Evolutionary conservation across 2,113 vertebrate species (phyloP).

Genomic region (Mastomys natalensis): DNA sequence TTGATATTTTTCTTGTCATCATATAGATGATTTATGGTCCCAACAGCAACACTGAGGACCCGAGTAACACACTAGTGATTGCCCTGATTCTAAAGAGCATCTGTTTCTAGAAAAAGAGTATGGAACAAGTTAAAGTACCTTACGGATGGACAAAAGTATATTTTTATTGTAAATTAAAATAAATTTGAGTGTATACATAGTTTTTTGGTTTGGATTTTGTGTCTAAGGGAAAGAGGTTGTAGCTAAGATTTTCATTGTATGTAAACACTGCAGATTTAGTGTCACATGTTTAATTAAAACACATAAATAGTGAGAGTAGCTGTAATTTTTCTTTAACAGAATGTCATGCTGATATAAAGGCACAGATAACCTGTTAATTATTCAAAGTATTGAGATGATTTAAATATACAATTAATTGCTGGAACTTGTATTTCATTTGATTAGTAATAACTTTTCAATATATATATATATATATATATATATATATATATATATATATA

Average conservation of each 20-base stretch:
- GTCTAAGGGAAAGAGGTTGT: neutral
- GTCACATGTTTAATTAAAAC: constrained; percentile 69
- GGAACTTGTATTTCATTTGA: constrained; percentile 83
- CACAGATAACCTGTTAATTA: constrained; percentile 87
- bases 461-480: constrained; percentile 73
- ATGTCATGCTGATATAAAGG: constrained; percentile 87
- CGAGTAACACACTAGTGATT: constrained; percentile 14
- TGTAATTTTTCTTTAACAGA: constrained; percentile 81
- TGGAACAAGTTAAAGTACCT: constrained; percentile 42
- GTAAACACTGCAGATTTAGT: constrained; percentile 26
- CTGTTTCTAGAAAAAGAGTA: constrained; percentile 23
- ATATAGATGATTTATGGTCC: neutral
- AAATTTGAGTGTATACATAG: neutral
- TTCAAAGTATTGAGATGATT: constrained; percentile 76
- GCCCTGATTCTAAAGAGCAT: neutral
- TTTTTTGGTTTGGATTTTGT: constrained; percentile 52
- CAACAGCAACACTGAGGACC: neutral
- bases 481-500: constrained; percentile 73
- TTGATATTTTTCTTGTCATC: constrained; percentile 34
- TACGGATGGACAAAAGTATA: neutral
- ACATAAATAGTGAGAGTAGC: constrained; percentile 69
- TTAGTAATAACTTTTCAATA: constrained; percentile 69
- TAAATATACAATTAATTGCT: constrained; percentile 83
- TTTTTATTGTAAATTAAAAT: constrained; percentile 15
- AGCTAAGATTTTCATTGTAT: constrained; percentile 51